These are phyloP conservation scores for Himantopus leucocephalus DNA, from an alignment of 2,113 vertebrate genomes.

Conservation along the genomic window DNA sequence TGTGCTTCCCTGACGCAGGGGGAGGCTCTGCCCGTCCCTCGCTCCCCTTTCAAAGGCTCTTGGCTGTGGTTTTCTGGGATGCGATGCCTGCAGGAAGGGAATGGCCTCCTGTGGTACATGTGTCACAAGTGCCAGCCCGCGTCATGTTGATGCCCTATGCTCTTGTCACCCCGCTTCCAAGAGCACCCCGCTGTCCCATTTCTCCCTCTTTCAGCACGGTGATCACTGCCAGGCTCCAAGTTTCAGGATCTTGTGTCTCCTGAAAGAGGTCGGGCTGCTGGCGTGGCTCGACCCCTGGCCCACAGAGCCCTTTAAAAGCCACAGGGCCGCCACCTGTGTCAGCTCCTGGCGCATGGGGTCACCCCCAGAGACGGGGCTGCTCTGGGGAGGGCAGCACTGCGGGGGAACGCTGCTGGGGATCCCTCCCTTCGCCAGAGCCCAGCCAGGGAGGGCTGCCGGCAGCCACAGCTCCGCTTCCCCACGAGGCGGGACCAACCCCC, in stretches of 20 bases:
- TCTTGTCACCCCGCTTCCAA: too few species aligned
- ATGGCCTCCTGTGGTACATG: not conserved
- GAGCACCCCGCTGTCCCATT: too few species aligned
- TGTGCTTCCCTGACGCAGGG: not conserved
- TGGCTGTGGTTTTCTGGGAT: not conserved
- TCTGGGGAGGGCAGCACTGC: not conserved
- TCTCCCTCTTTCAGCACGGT: too few species aligned
- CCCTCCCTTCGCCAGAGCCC: not conserved
- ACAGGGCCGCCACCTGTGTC: too few species aligned
- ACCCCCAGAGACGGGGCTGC: not conserved
- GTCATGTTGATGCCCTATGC: too few species aligned
- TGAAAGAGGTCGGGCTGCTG: too few species aligned
- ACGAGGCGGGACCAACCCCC: fast-evolving
- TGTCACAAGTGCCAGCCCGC: too few species aligned
- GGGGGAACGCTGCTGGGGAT: not conserved
- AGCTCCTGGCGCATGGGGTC: too few species aligned
- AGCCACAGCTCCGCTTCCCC: fast-evolving
- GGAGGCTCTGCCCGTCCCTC: fast-evolving
- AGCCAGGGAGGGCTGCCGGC: not conserved
- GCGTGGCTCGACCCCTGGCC: too few species aligned
- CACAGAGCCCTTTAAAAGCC: too few species aligned
- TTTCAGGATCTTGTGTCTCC: too few species aligned
- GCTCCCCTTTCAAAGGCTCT: not conserved
- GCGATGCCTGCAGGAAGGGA: fast-evolving
- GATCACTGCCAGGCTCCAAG: too few species aligned